Evolutionary conservation across 2,888 invertebrate genomes (phyloP), one percentile per base, ranked within the genome.

Genomic region (Danaus chrysippus): DNA sequence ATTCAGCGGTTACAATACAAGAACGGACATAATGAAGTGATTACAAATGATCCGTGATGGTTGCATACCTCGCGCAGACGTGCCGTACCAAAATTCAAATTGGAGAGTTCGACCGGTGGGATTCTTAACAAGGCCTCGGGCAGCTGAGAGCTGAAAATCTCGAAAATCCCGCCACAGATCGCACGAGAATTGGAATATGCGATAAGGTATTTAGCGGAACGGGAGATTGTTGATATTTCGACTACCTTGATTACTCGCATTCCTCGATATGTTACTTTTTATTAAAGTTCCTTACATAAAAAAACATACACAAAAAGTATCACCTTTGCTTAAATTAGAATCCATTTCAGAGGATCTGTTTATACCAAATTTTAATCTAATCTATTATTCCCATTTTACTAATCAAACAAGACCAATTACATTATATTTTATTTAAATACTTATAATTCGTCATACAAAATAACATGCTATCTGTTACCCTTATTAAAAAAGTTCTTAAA

Each of bases 71-170:
- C 72, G 74, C 76, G 70, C 73, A 69, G 63, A 67, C 68, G 71
- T 77, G 76, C 78, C 79, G 76, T 73, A 72, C 67, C 70, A 71
- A 76, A 82, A 83, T 81, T 80, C 79, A 79, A 84, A 86, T 84
- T 82, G 80, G 67, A 72, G 75, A 71, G 72, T 70, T 75, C 74
- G 69, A 70, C 70, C 71, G 69, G 60, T 68, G 73, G 77, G 84
- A 89, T 89, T 88, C 89, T 89, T 87, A 88, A 86, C 88, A 77
- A 84, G 81, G 82, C 85, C 80, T 68, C 76, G 68, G 80, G 83
- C 81, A 66, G 68, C 70, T 72, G 75, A 73, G 73, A 72, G 76
- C 76, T 79, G 87, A 89, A 90, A 90, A 90, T 90, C 84, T 86
- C 83, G 85, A 83, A 87, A 87, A 87, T 89, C 78, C 80, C 79